A percentile compares a stretch with the other conserved stretches of the same genome.
These are phyloP conservation scores for Hylomyscus alleni DNA, from an alignment of 2,797 vertebrate genomes.

Conservation along the genomic window DNA sequence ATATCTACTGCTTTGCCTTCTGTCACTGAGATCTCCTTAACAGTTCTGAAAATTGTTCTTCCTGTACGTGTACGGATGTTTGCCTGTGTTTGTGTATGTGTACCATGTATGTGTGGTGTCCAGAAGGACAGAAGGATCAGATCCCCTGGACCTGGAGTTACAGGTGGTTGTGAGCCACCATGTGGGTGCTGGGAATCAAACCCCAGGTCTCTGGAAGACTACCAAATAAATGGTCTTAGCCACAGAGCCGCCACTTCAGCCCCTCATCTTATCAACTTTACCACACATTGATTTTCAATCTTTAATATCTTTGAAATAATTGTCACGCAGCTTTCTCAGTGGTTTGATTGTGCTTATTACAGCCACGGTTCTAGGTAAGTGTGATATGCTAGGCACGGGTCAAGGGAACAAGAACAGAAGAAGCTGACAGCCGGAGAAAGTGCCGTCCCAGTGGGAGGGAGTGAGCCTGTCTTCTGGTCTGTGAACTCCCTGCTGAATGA, in stretches of 20 bases:
- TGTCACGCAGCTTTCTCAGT: not conserved
- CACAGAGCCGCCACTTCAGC: not conserved
- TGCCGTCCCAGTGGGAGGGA: not conserved
- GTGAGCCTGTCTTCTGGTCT: not conserved
- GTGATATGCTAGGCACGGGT: not conserved
- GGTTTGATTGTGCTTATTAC: not conserved
- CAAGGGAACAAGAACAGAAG: not conserved
- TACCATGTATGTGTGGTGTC: not conserved
- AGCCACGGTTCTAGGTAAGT: not conserved
- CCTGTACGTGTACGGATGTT: not conserved
- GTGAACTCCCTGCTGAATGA: not conserved
- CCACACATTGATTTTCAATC: not conserved
- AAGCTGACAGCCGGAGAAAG: not conserved
- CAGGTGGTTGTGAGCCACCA: not conserved
- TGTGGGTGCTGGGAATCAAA: not conserved
- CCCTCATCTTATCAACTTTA: not conserved
- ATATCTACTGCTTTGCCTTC: not conserved
- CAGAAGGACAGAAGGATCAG: not conserved
- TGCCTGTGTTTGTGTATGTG: not conserved
- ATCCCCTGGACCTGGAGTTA: not conserved
- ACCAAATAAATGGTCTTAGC: not conserved
- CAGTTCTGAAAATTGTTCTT: not conserved
- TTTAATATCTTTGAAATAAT: conserved; percentile 46
- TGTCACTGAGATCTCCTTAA: not conserved
- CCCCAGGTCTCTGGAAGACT: not conserved